Percentiles rank a stretch among this genome's conserved stretches.
phyloP scores from a whole-genome alignment of 2,113 vertebrate genomes.

The Suricata suricatta region DNA sequence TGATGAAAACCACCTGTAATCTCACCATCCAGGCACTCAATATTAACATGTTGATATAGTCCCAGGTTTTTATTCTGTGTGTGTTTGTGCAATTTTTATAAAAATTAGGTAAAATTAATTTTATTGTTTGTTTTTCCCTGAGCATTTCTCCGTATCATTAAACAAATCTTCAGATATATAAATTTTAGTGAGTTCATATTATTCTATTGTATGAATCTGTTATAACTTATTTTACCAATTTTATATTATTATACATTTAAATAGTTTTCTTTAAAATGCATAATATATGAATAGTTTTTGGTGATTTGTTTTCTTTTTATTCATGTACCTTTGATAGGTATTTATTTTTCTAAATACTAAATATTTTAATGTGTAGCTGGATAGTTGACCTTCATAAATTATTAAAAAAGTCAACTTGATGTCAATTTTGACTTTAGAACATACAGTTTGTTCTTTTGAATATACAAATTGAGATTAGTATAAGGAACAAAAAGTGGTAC shows the following conservation, averaged over 20 bases:
- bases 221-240: background rate
- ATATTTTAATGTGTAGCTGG: background rate
- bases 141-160: background rate
- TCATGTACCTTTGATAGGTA: background rate
- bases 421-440: slow-evolving; percentile 15
- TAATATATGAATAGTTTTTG: background rate
- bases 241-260: background rate
- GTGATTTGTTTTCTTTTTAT: slow-evolving; percentile 16
- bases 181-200: background rate
- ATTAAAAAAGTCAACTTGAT: background rate
- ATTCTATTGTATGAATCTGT: background rate
- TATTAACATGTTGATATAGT: background rate
- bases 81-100: background rate
- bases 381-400: background rate
- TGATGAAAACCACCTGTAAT: background rate
- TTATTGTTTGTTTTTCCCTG: background rate
- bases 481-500: background rate
- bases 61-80: background rate
- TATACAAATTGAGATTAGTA: slow-evolving; percentile 19
- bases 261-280: background rate
- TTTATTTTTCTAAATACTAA: slow-evolving; percentile 41
- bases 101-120: background rate
- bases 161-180: background rate
- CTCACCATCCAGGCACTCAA: background rate
- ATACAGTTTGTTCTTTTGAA: background rate